Evolutionary conservation across 1,140 invertebrate species (phyloP), one percentile per base, ranked within the genome.

Genomic region (Himalopsyche phryganea): DNA sequence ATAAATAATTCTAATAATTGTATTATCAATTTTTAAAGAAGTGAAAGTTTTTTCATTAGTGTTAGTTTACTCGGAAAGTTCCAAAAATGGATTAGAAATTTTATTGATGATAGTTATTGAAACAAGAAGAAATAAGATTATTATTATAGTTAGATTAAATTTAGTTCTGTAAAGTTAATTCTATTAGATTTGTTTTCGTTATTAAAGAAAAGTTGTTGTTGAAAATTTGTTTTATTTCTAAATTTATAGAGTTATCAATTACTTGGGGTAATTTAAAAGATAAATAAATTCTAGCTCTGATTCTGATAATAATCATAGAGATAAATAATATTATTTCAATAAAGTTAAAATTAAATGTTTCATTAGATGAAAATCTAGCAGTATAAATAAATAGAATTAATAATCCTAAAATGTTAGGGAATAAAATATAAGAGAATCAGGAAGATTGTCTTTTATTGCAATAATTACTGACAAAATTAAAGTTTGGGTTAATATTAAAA

Each of bases 301-400:
- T 51, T 5, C 15, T 9, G 17, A 38, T 38, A 51, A 18, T 15
- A 17, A 38, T 15, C 6, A 10, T 7, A 38, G 13, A 38, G n/a
- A n/a, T 53, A 33, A 66, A 56, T 38, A 66, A 62, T 60, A 65
- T 54, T 33, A 67, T 63, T 52, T 36, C 58, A 45, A 69, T 47
- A 60, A 61, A 66, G 38, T 36, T 66, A 65, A 67, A 70, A 58
- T 70, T 69, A 69, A 80, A 78, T 73, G 76, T 71, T 78, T 80
- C 70, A 74, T 81, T 81, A 18, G 73, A 78, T 1, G 73, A 71
- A 67, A 82, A 67, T 60, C 78, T 81, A 47, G 76, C 77, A 47
- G 82, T 74, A 71, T 81, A 80, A 70, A 80, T 71, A 72, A 81
- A 82, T 67, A 81, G 55, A 61, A 81, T 71, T 76, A 81, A 66